Base-by-base conservation (phyloP, 1,140 invertebrate species). In the Aphaenogaster rudis region DNA sequence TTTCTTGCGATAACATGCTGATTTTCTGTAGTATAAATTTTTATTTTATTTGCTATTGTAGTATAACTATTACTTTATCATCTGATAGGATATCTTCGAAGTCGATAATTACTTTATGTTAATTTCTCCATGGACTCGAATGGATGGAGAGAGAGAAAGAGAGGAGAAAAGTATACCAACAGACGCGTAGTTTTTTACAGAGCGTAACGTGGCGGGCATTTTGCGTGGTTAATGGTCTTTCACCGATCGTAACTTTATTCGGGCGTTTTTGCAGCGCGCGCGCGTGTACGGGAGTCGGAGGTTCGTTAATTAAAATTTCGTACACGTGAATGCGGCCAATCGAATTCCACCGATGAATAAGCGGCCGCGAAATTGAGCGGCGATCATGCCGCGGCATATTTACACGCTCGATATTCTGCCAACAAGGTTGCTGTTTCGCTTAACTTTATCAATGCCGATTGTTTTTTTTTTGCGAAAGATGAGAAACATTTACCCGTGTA, bases 241-340 rank as follows among this genome's bases (percentile, higher is more conserved):
- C 87, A 88, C 87, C 88, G 86, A 80, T 72, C 87, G 91, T 91
- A 91, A 91, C 90, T 91, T 91, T 91, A 91, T 91, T 91, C 90
- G 80, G 54, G 28, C 87, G 87, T 87, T 91, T 91, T 91, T 90
- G 85, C 80, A 67, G 61, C 54, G 64, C 64, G 80, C 85, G 74
- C 81, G 52, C 67, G 21, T 74, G 69, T 66, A 57, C 57, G 57
- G 13, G 69, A 13, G 78, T 67, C 67, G 88, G 88, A 81, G 87
- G 88, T 91, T 87, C 90, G 90, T 91, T 91, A 91, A 91, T 91
- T 91, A 91, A 91, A 91, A 91, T 91, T 91, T 91, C 79, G 89
- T 89, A 88, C 90, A 91, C 87, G 90, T 88, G 88, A 91, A 87
- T 86, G 85, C 87, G 79, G 88, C 90, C 90, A 91, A 91, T 91